Evolutionary conservation across 2,888 invertebrate species (phyloP).

Genomic region (Cosmopolites sordidus): DNA sequence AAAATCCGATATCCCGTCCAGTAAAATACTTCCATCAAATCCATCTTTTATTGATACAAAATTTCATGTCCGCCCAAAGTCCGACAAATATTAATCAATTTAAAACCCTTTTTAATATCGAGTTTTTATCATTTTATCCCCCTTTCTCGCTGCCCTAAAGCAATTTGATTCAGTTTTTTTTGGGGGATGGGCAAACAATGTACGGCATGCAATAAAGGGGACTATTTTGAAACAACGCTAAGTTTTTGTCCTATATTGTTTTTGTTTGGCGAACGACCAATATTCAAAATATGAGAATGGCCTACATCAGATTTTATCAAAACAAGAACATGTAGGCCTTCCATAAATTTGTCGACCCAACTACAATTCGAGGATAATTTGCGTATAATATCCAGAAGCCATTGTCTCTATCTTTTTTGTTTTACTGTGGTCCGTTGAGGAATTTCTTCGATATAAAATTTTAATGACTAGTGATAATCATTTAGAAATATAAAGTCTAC

Average conservation of each 20-base stretch:
- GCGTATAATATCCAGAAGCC: too few relatives aligned
- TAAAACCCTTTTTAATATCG: constrained; percentile 19
- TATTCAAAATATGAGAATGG: constrained; percentile 3
- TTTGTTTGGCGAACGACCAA: constrained; percentile 3
- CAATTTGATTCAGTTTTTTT: constrained; percentile 11
- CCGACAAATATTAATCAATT: constrained; percentile 21
- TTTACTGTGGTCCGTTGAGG: too few relatives aligned
- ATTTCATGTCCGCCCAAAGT: constrained; percentile 10
- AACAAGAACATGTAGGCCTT: not conserved
- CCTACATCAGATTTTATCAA: not conserved
- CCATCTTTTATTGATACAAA: constrained; percentile 16
- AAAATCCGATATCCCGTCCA: too few relatives aligned
- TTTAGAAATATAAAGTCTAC: too few relatives aligned
- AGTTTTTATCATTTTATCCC: constrained; percentile 16
- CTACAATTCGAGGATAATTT: too few relatives aligned
- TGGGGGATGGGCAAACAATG: constrained; percentile 14
- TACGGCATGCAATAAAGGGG: constrained; percentile 13
- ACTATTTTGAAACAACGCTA: constrained; percentile 10
- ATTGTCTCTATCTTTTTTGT: too few relatives aligned
- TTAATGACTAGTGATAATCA: too few relatives aligned
- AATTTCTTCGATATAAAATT: too few relatives aligned
- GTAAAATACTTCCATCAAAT: not conserved
- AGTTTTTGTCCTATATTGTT: constrained; percentile 10
- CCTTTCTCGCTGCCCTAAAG: constrained; percentile 8
- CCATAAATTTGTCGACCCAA: too few relatives aligned